Conservation (phyloP, 2,888 invertebrate genomes). For the Amiota minor region DNA sequence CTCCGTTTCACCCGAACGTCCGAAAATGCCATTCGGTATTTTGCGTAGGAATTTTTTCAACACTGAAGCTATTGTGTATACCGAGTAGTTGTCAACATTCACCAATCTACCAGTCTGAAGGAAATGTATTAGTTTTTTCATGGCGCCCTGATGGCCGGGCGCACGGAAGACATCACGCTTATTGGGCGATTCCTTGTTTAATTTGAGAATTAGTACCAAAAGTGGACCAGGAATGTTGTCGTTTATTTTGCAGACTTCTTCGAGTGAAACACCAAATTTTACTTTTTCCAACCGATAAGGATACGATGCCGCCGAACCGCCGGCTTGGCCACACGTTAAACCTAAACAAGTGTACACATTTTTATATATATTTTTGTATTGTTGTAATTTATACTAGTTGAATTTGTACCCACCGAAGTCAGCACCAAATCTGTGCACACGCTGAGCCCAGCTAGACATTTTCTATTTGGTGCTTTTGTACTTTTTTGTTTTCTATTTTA, state of each 20-base stretch:
- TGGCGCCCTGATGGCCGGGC: slow-evolving; percentile 94
- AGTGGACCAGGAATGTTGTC: slow-evolving; percentile 95
- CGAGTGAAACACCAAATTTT: slow-evolving; percentile 92
- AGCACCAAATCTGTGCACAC: slow-evolving; percentile 92
- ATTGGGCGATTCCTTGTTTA: slow-evolving; percentile 95
- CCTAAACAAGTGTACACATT: too few species aligned
- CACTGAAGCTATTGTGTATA: slow-evolving; percentile 98
- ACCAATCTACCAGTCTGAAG: slow-evolving; percentile 90
- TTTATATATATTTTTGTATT: too few species aligned
- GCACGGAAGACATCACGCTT: slow-evolving; percentile 96
- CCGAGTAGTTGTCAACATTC: slow-evolving; percentile 95
- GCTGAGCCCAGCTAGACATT: slow-evolving; percentile 94
- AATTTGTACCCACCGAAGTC: slow-evolving; percentile 81
- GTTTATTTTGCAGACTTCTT: slow-evolving; percentile 95
- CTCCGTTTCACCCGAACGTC: slow-evolving; percentile 90
- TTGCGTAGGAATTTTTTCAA: slow-evolving; percentile 97
- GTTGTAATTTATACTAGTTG: too few species aligned
- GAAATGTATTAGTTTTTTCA: slow-evolving; percentile 94
- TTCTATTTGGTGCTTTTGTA: slow-evolving; percentile 38
- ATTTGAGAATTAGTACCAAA: slow-evolving; percentile 90
- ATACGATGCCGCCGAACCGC: slow-evolving; percentile 79
- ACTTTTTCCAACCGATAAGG: slow-evolving; percentile 92
- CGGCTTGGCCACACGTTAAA: slow-evolving; percentile 80
- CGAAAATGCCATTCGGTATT: slow-evolving; percentile 97
- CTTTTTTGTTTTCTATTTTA: slow-evolving; percentile 6